Conservation (phyloP, 1,140 invertebrate species). For the Drosophila aff. region DNA sequence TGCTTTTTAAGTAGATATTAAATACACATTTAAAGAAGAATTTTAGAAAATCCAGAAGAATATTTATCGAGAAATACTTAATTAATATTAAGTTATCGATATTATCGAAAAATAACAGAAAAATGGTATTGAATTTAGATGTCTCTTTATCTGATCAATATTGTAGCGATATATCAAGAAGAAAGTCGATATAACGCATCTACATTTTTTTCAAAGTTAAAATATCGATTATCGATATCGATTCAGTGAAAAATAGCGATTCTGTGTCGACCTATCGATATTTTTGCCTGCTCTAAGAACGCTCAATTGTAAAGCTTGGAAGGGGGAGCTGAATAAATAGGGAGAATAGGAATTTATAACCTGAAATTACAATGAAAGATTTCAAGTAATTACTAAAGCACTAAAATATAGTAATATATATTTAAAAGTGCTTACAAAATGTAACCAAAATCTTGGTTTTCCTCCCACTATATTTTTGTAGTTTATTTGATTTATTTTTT, state of each 20-base stretch:
- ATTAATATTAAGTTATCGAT: not conserved
- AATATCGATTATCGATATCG: not conserved
- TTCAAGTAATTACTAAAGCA: too few species aligned
- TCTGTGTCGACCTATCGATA: not conserved
- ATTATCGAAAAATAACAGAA: not conserved
- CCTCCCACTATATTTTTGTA: not conserved
- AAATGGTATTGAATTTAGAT: not conserved
- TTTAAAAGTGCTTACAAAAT: not conserved
- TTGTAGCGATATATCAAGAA: not conserved
- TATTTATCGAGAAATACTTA: not conserved
- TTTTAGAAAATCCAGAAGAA: not conserved
- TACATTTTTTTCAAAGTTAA: too few species aligned
- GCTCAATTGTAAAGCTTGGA: not conserved
- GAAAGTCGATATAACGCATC: not conserved
- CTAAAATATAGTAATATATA: not conserved
- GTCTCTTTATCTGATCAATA: not conserved
- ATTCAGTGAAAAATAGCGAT: not conserved
- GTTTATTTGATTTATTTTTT: too few species aligned
- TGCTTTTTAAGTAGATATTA: not conserved
- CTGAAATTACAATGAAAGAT: not conserved
- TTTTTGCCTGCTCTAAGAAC: not conserved
- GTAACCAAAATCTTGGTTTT: not conserved
- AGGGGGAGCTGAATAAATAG: not conserved
- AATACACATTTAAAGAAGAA: too few species aligned
- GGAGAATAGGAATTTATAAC: too few species aligned